Evolutionary conservation across 2,797 vertebrate genomes (phyloP).

Genomic region (Pyrocephalus nanus): DNA sequence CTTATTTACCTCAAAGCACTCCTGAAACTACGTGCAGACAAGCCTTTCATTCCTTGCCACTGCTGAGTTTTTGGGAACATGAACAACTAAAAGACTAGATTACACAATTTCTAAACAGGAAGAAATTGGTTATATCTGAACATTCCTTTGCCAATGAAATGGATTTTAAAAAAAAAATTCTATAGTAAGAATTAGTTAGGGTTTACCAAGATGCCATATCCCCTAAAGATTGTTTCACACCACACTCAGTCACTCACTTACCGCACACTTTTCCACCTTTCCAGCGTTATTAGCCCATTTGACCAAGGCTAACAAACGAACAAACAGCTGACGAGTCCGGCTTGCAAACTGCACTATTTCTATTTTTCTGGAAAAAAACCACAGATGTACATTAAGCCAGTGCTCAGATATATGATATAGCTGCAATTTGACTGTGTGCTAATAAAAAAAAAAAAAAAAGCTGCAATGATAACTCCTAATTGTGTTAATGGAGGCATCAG

Average conservation of each 20-base stretch:
- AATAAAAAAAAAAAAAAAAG: background rate
- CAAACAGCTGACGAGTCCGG: conserved; percentile 95
- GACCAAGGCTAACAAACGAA: conserved; percentile 92
- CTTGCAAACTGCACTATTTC: conserved; percentile 99
- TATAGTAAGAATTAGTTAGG: background rate
- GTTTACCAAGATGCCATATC: background rate
- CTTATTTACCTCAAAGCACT: background rate
- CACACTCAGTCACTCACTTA: conserved; percentile 75
- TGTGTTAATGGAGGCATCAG: background rate
- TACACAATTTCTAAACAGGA: background rate
- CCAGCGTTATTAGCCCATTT: conserved; percentile 99
- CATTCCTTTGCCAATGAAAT: background rate
- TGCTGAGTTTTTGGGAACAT: background rate
- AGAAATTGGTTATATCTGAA: background rate
- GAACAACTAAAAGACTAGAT: background rate
- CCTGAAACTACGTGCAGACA: background rate
- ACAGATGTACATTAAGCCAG: background rate
- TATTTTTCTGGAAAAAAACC: conserved; percentile 87
- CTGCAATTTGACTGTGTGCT: background rate
- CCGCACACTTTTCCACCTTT: conserved; percentile 98
- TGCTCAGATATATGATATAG: background rate
- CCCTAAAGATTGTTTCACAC: background rate
- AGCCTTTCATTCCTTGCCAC: background rate
- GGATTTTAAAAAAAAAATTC: background rate
- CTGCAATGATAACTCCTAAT: background rate